Evolutionary conservation across 2,888 invertebrate species (phyloP).

Genomic region (Eurytoma californica): DNA sequence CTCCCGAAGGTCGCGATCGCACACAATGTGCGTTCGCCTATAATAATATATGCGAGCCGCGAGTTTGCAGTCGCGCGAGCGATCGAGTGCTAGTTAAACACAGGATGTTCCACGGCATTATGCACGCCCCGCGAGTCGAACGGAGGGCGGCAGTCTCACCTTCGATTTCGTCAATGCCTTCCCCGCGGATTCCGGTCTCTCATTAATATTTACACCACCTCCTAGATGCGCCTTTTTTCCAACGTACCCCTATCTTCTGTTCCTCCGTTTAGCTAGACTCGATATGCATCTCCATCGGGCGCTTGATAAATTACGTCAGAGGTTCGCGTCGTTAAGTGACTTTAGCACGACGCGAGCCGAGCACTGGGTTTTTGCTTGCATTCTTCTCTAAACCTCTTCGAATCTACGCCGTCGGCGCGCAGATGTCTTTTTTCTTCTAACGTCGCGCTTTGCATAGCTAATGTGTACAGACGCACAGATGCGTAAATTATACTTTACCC

Average conservation of each 20-base stretch:
- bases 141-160: slow-evolving; percentile 20
- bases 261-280: neutral
- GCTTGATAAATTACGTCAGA: slow-evolving; percentile 34
- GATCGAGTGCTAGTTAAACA: slow-evolving; percentile 40
- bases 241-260: neutral
- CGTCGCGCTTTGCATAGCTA: slow-evolving; percentile 22
- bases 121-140: too few species aligned
- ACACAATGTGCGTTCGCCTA: neutral
- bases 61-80: slow-evolving; percentile 15
- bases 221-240: neutral
- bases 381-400: slow-evolving; percentile 4
- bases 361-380: slow-evolving; percentile 13
- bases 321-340: slow-evolving; percentile 18
- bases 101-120: slow-evolving; percentile 32
- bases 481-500: slow-evolving; percentile 4
- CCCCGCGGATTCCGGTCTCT: slow-evolving; percentile 23
- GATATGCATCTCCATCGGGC: slow-evolving; percentile 37
- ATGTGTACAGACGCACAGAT: neutral
- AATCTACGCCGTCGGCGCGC: neutral
- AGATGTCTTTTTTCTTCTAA: neutral
- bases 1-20: slow-evolving; percentile 43
- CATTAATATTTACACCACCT: slow-evolving; percentile 34
- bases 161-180: slow-evolving; percentile 47
- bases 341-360: slow-evolving; percentile 7
- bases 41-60: neutral